A percentile compares a stretch with the other conserved stretches of the same genome.
Conservation (phyloP, 2,797 vertebrate genomes). For the Gymnothorax reevesii region DNA sequence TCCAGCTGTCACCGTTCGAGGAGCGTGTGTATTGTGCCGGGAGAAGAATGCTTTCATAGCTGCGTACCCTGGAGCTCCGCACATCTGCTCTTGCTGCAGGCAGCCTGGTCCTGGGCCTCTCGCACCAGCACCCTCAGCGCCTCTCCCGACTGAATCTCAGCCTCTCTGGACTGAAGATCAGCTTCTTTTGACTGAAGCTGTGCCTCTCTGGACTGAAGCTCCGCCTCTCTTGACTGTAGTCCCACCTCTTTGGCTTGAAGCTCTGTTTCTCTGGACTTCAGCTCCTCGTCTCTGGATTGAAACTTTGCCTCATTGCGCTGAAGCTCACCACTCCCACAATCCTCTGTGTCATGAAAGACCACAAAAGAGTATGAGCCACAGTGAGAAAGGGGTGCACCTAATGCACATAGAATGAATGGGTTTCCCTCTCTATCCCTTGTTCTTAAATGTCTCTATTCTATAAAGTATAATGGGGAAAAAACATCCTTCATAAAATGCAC, state of each 20-base stretch:
- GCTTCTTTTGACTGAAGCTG: not conserved
- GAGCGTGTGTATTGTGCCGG: no score
- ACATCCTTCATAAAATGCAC: no score
- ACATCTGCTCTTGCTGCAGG: conserved; percentile 86
- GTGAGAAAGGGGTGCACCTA: not conserved
- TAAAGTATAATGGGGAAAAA: no score
- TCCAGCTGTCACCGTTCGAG: no score
- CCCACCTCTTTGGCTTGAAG: not conserved
- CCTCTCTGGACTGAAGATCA: not conserved
- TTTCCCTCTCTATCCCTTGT: no score
- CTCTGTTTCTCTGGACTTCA: no score
- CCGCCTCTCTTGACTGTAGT: no score
- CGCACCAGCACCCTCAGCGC: conserved; percentile 85
- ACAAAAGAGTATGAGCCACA: no score
- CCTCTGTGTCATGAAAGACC: not conserved
- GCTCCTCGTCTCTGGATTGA: not conserved
- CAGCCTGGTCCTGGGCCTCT: conserved; percentile 87
- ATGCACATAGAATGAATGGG: not conserved
- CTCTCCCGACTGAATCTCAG: conserved; percentile 62
- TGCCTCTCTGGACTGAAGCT: no score
- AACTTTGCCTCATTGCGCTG: not conserved
- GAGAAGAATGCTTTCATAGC: not conserved
- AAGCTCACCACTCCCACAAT: not conserved
- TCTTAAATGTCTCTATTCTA: no score
- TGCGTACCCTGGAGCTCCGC: conserved; percentile 89